A percentile compares a stretch with the other conserved stretches of the same genome.
Conservation (phyloP, 1,140 invertebrate species). For the Nixonia krombeini region DNA sequence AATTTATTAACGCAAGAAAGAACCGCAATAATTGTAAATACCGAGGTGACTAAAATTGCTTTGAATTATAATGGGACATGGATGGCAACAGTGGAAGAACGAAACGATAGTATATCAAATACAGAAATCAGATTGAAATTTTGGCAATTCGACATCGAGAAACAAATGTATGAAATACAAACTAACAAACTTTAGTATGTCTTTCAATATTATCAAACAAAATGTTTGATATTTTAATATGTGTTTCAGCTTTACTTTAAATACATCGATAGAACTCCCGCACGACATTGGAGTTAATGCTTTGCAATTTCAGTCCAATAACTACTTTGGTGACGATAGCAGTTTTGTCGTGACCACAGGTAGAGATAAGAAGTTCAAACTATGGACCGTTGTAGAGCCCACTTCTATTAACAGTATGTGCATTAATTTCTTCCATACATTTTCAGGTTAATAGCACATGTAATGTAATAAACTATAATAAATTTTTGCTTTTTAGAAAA, state of each 20-base stretch:
- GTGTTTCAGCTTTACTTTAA: conserved; percentile 77
- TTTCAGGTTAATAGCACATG: background rate
- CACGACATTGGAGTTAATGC: conserved; percentile 77
- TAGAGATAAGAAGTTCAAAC: conserved; percentile 80
- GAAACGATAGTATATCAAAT: conserved; percentile 73
- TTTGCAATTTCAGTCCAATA: conserved; percentile 76
- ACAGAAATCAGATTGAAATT: conserved; percentile 84
- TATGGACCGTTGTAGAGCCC: conserved; percentile 77
- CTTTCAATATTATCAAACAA: background rate
- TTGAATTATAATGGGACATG: conserved; percentile 80
- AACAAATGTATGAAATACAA: conserved; percentile 75
- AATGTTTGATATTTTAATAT: background rate
- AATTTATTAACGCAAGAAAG: conserved; percentile 81
- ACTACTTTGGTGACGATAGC: conserved; percentile 62
- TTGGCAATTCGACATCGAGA: conserved; percentile 78
- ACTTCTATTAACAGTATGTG: conserved; percentile 72
- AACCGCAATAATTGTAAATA: conserved; percentile 75
- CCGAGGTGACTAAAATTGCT: conserved; percentile 78
- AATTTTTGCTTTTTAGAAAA: conserved; percentile 65
- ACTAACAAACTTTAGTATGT: too few relatives aligned
- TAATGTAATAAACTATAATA: background rate
- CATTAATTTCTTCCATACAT: conserved; percentile 13
- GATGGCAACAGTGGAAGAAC: conserved; percentile 84
- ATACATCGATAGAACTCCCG: conserved; percentile 81
- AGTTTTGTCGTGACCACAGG: conserved; percentile 77